These are phyloP conservation scores for Zaprionus nigranus DNA, from an alignment of 1,140 invertebrate genomes.

Conservation along the genomic window DNA sequence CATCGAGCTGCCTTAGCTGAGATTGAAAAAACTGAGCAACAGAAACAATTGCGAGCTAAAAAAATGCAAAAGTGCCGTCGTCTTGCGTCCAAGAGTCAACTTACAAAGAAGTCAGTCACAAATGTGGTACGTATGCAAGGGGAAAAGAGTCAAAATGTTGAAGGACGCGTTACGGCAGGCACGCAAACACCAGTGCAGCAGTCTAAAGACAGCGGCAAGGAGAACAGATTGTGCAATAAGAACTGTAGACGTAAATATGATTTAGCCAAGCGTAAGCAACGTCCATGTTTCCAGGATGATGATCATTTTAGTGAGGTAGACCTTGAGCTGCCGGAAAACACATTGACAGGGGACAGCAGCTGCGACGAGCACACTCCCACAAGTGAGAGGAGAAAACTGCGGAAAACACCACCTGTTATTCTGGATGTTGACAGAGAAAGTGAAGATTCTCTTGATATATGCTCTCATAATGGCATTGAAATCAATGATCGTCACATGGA, in stretches of 20 bases:
- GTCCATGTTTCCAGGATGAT: neutral
- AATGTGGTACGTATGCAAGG: constrained; percentile 26
- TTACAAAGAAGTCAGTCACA: constrained; percentile 15
- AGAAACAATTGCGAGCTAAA: constrained; percentile 32
- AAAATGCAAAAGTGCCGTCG: constrained; percentile 54
- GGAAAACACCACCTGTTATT: constrained; percentile 62
- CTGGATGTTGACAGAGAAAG: constrained; percentile 64
- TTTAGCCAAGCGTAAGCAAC: neutral
- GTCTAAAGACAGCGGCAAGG: constrained; percentile 29
- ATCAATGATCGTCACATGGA: constrained; percentile 65
- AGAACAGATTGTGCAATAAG: constrained; percentile 38
- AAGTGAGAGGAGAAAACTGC: constrained; percentile 20
- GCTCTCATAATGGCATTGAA: constrained; percentile 47
- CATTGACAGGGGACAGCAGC: constrained; percentile 9
- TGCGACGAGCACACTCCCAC: constrained; percentile 13
- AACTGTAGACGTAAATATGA: constrained; percentile 8
- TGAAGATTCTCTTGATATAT: constrained; percentile 41
- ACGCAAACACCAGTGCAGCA: constrained; percentile 55
- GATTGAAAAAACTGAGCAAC: constrained; percentile 45
- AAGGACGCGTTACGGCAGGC: constrained; percentile 55
- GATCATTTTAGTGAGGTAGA: neutral
- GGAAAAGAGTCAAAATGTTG: constrained; percentile 41
- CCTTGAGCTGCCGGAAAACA: neutral
- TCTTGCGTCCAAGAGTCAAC: constrained; percentile 15
- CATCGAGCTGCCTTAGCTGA: constrained; percentile 71